These are phyloP conservation scores for Beris chalybata DNA, from an alignment of 2,888 invertebrate species.

Conservation along the genomic window DNA sequence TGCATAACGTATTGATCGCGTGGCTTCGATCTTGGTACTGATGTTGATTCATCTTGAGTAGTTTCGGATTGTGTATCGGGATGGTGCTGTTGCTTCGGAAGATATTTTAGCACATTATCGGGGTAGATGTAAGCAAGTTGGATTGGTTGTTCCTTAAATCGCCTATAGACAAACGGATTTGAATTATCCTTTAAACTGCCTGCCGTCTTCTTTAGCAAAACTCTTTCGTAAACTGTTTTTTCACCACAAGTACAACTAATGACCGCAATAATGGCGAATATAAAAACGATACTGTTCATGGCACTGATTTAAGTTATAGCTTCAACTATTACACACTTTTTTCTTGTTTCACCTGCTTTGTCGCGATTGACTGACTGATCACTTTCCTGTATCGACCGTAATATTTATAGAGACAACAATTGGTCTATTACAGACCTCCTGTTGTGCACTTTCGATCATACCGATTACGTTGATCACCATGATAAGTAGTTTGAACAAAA, in stretches of 20 bases:
- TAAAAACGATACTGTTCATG: background rate
- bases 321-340: background rate
- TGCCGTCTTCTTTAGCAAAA: background rate
- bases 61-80: background rate
- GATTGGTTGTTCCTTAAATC: background rate
- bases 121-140: constrained; percentile 7
- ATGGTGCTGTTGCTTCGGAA: too few species aligned
- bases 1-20: background rate
- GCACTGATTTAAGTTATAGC: background rate
- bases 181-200: background rate
- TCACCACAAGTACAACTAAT: background rate
- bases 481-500: background rate
- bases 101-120: background rate
- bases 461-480: constrained; percentile 3
- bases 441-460: constrained; percentile 8
- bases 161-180: background rate
- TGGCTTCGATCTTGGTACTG: background rate
- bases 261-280: background rate
- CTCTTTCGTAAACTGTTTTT: constrained; percentile 16
- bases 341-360: background rate
- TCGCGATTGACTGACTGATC: constrained; percentile 1
- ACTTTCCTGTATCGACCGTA: background rate
- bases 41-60: background rate
- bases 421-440: background rate
- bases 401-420: constrained; percentile 13